Percentiles rank a stretch among this genome's conserved stretches.
phyloP scores from a whole-genome alignment of 2,797 vertebrate genomes.

The Anguilla anguilla region DNA sequence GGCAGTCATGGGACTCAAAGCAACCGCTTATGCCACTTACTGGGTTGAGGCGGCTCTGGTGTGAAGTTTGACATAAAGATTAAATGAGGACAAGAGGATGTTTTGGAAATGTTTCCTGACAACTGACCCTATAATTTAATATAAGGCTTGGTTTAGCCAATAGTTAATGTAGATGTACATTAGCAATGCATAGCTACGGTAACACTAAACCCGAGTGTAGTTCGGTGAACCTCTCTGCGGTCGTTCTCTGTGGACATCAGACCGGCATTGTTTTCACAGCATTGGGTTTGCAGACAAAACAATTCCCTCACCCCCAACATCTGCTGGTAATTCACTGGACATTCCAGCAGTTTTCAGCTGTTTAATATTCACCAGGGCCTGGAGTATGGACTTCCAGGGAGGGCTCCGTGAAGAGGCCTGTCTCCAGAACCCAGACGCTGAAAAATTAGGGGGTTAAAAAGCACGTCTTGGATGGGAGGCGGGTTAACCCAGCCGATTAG shows the following conservation, averaged over 20 bases:
- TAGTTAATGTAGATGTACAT: neutral
- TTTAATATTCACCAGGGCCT: slow-evolving; percentile 77
- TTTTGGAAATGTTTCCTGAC: neutral
- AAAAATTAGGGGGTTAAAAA: slow-evolving; percentile 75
- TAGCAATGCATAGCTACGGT: neutral
- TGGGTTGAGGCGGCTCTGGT: too few relatives aligned
- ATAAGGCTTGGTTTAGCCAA: neutral
- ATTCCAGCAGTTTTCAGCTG: slow-evolving; percentile 73
- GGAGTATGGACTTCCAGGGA: slow-evolving; percentile 45
- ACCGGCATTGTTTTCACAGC: slow-evolving; percentile 67
- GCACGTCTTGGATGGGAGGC: slow-evolving; percentile 53
- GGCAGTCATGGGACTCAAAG: too few relatives aligned
- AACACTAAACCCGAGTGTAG: neutral
- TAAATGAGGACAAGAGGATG: neutral
- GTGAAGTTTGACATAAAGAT: neutral
- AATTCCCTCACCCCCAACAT: slow-evolving; percentile 71
- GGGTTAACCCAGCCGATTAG: slow-evolving; percentile 72
- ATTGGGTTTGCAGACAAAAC: slow-evolving; percentile 73
- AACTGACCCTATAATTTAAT: neutral
- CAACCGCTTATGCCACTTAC: too few relatives aligned
- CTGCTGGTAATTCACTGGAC: slow-evolving; percentile 76
- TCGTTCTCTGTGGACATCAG: slow-evolving; percentile 65
- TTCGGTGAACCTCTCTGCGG: slow-evolving; percentile 41
- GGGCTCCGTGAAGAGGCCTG: neutral
- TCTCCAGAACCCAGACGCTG: slow-evolving; percentile 61